phyloP scores from a whole-genome alignment of 2,888 invertebrate genomes.

The Shargacucullia verbasci region DNA sequence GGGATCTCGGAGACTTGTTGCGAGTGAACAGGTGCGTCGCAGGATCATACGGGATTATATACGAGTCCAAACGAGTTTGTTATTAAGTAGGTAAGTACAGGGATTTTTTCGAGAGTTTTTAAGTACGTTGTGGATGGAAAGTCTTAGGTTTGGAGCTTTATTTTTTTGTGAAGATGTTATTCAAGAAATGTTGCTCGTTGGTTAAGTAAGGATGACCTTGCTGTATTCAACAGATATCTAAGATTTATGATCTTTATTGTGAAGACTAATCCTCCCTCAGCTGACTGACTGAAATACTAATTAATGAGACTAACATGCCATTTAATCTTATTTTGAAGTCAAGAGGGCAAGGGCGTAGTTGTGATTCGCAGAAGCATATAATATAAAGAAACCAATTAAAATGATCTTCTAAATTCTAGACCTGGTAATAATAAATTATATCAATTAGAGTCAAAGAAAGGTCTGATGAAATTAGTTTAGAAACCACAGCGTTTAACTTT shows the following conservation, averaged over 20 bases:
- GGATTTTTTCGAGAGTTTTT: constrained; percentile 46
- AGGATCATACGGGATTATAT: constrained; percentile 59
- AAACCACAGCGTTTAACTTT: background rate
- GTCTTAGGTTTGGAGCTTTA: constrained; percentile 10
- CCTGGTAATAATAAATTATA: too few relatives aligned
- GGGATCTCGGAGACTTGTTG: constrained; percentile 57
- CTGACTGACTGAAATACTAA: constrained; percentile 28
- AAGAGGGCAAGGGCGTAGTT: background rate
- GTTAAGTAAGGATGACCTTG: constrained; percentile 30
- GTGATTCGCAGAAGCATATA: background rate
- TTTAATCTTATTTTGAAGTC: background rate
- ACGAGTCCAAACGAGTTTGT: constrained; percentile 45
- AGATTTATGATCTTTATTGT: constrained; percentile 38
- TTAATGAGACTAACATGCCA: constrained; percentile 21
- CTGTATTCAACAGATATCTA: constrained; percentile 33
- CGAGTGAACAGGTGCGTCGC: constrained; percentile 57
- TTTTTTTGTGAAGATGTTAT: constrained; percentile 4
- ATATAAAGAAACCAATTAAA: too few relatives aligned
- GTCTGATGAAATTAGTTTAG: background rate
- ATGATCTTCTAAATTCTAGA: too few relatives aligned
- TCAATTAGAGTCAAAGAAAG: background rate
- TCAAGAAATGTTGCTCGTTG: background rate
- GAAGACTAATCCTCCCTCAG: constrained; percentile 9
- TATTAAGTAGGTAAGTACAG: constrained; percentile 56
- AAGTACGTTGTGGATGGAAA: constrained; percentile 33